Base-by-base conservation (phyloP, 2,113 vertebrate species). In the Acrocephalus arundinaceus region DNA sequence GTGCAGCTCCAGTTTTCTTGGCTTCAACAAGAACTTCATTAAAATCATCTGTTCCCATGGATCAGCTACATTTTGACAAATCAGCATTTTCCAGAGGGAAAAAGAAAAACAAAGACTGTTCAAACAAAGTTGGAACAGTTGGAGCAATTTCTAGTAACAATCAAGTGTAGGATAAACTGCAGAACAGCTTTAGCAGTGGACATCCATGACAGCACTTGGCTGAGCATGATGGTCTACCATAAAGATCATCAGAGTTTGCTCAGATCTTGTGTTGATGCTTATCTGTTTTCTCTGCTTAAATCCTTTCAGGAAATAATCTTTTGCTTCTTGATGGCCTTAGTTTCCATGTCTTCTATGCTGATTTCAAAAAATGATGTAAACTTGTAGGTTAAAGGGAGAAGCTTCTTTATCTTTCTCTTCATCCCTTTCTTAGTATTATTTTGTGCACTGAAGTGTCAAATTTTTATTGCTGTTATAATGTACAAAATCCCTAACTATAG, bases 51-150 rank as follows among this genome's bases (percentile, higher is more conserved):
- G 58, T 94, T 96, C 71, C 58, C 78, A 82, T 62, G 89, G 54
- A 85, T 59, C 87, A 79, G 43, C 54, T 79, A 63, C n/a, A n/a
- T 87, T 96, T 92, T 85, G 81, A 87, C 55, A 87, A 89, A 80
- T 85, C 85, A 85, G 33, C 70, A 87, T 95, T 97, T 96, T 95
- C 87, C 81, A 87, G 63, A 82, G 74, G 87, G 78, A 94, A 92
- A 90, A 91, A 72, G 62, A 45, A 91, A 94, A 87, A 35, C 61
- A 74, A 94, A 92, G 88, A 79, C 49, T 52, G 82, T 87, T 79
- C 33, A 72, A 52, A 52, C 51, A 57, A 57, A 57, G 23, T 17
- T 87, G 74, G 70, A 93, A 79, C n/a, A 65, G 46, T 58, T 73
- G 45, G 6, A 51, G 75, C 79, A 13, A 54, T 89, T 95, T 76